Conservation (phyloP, 2,113 vertebrate species). For the Etheostoma cragini region DNA sequence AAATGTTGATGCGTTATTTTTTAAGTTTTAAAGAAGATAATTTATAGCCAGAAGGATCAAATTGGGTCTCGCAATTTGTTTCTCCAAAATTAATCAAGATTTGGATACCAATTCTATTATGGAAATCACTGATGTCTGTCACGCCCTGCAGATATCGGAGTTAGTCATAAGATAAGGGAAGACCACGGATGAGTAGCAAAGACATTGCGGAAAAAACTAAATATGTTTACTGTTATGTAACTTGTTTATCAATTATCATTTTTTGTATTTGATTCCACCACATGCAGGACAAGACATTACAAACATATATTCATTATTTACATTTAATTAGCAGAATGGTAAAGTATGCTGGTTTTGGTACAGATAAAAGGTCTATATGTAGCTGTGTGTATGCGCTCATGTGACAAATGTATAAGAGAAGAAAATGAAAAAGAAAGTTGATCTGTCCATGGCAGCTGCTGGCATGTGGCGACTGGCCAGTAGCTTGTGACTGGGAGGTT, state of each 20-base stretch:
- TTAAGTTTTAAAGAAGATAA: too few species aligned
- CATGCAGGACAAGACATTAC: not conserved
- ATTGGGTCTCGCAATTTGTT: not conserved
- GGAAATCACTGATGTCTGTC: constrained; percentile 3
- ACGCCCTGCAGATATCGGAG: constrained; percentile 13
- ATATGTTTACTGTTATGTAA: not conserved
- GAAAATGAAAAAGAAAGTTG: constrained; percentile 51
- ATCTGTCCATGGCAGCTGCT: constrained; percentile 63
- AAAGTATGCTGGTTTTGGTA: not conserved
- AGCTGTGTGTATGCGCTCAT: constrained; percentile 44
- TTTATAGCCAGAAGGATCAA: not conserved
- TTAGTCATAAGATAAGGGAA: not conserved
- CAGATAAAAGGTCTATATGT: not conserved
- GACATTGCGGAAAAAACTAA: not conserved
- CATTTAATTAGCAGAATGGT: not conserved
- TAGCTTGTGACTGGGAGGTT: constrained; percentile 83
- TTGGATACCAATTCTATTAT: constrained; percentile 8
- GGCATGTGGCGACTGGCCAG: constrained; percentile 78
- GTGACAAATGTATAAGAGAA: constrained; percentile 62
- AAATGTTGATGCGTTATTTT: constrained; percentile 22
- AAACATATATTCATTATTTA: not conserved
- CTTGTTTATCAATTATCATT: not conserved
- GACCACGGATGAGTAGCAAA: not conserved
- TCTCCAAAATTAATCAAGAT: not conserved
- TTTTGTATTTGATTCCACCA: not conserved